These are phyloP conservation scores for Calliopsis andreniformis DNA, from an alignment of 1,140 invertebrate species.

Conservation along the genomic window DNA sequence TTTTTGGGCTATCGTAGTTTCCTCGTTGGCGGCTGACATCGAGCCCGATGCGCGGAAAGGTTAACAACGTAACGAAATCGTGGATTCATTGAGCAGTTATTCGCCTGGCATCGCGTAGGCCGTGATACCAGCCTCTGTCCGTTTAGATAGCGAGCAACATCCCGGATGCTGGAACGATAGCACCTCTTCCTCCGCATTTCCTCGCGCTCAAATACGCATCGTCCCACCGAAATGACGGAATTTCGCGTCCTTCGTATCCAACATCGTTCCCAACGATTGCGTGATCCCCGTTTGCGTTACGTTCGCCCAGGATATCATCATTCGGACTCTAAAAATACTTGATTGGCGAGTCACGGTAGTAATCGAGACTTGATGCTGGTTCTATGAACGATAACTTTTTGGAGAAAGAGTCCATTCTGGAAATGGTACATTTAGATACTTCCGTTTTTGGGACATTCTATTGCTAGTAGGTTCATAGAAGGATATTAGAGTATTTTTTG, in stretches of 20 bases:
- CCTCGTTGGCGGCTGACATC: not conserved
- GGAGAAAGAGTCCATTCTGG: no score
- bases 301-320: no score
- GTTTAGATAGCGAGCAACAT: conserved; percentile 77
- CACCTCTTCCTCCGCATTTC: conserved; percentile 78
- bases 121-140: conserved; percentile 74
- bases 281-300: conserved; percentile 7
- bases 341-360: no score
- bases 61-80: conserved; percentile 56
- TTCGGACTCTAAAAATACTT: no score
- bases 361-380: no score
- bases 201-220: conserved; percentile 69
- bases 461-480: no score
- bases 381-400: no score
- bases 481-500: no score
- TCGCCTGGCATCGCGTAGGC: conserved; percentile 69
- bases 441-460: no score
- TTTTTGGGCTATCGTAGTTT: no score
- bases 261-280: not conserved
- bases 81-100: conserved; percentile 70
- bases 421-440: no score
- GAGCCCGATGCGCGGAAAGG: not conserved
- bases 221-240: conserved; percentile 42
- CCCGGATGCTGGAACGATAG: conserved; percentile 77
- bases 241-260: conserved; percentile 43